Evolutionary conservation across 2,888 invertebrate species (phyloP).

Genomic region (Caradrina clavipalpis): DNA sequence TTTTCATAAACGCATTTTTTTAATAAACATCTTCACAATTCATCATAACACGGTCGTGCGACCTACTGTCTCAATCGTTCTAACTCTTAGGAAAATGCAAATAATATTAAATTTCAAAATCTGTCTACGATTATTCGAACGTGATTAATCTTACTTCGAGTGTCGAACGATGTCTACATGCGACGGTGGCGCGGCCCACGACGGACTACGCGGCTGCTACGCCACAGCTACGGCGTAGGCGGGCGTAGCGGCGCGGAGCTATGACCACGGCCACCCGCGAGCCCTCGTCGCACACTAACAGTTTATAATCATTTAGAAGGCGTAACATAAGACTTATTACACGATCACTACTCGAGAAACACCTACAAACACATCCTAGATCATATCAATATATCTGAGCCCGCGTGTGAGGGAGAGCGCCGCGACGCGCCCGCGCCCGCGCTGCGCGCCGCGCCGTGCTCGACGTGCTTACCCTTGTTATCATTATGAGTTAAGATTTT

Average conservation of each 20-base stretch:
- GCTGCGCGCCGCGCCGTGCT: conserved; percentile 66
- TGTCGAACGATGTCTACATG: conserved; percentile 84
- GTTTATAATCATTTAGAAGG: conserved; percentile 83
- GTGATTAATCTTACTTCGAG: conserved; percentile 88
- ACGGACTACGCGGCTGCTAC: conserved; percentile 65
- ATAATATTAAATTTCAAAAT: conserved; percentile 89
- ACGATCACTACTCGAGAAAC: conserved; percentile 90
- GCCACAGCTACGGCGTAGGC: conserved; percentile 66
- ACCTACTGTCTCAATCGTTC: conserved; percentile 90
- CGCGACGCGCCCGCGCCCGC: conserved; percentile 63
- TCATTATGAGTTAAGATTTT: conserved; percentile 82
- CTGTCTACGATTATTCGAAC: conserved; percentile 89
- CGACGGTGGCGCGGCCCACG: conserved; percentile 66
- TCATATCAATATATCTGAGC: conserved; percentile 89
- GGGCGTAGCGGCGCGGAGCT: conserved; percentile 55
- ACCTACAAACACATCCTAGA: conserved; percentile 90
- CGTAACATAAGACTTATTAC: conserved; percentile 89
- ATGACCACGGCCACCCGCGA: conserved; percentile 57
- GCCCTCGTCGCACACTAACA: conserved; percentile 75
- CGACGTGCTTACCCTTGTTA: conserved; percentile 76
- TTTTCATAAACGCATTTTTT: conserved; percentile 90
- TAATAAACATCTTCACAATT: conserved; percentile 90
- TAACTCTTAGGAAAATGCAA: conserved; percentile 91
- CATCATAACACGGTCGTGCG: conserved; percentile 90
- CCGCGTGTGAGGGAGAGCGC: conserved; percentile 79